A percentile compares a stretch with the other conserved stretches of the same genome.
These are phyloP conservation scores for Lepidostoma basale DNA, from an alignment of 1,140 invertebrate species.

Conservation along the genomic window DNA sequence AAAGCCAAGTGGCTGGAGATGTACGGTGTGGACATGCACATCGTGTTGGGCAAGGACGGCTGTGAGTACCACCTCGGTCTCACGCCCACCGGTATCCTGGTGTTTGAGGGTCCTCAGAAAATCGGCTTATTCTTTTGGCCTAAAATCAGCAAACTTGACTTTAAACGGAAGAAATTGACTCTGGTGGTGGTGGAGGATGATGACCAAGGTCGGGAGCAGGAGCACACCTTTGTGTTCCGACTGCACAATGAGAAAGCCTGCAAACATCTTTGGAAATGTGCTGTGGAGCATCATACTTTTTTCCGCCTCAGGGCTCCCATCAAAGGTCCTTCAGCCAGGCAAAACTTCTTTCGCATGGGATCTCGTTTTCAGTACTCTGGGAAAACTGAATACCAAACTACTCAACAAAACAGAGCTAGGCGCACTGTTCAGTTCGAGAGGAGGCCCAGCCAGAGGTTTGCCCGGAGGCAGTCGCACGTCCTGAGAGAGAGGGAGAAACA, in stretches of 20 bases:
- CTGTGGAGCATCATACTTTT: conserved; percentile 98
- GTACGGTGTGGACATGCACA: conserved; percentile 97
- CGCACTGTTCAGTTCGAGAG: conserved; percentile 94
- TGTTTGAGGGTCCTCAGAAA: conserved; percentile 94
- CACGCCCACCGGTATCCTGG: conserved; percentile 95
- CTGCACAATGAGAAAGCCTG: conserved; percentile 96
- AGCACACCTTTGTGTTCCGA: conserved; percentile 90
- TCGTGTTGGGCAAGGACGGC: conserved; percentile 92
- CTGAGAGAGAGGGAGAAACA: conserved; percentile 75
- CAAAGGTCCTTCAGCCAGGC: conserved; percentile 85
- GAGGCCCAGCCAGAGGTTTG: conserved; percentile 94
- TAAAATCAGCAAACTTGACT: conserved; percentile 91
- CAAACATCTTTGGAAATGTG: conserved; percentile 99
- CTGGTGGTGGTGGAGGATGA: conserved; percentile 96
- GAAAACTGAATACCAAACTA: conserved; percentile 95
- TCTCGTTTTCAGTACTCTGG: conserved; percentile 94
- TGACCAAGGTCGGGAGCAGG: conserved; percentile 89
- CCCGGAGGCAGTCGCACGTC: conserved; percentile 85
- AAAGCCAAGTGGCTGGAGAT: conserved; percentile 96
- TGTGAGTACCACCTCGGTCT: conserved; percentile 96
- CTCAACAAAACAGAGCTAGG: conserved; percentile 83
- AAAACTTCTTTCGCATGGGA: conserved; percentile 97
- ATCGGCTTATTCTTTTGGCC: conserved; percentile 99
- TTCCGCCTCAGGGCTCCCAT: conserved; percentile 91
- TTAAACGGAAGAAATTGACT: conserved; percentile 95